A percentile compares a stretch with the other conserved stretches of the same genome.
phyloP scores from a whole-genome alignment of 1,140 invertebrate genomes.

The Ips nitidus region DNA sequence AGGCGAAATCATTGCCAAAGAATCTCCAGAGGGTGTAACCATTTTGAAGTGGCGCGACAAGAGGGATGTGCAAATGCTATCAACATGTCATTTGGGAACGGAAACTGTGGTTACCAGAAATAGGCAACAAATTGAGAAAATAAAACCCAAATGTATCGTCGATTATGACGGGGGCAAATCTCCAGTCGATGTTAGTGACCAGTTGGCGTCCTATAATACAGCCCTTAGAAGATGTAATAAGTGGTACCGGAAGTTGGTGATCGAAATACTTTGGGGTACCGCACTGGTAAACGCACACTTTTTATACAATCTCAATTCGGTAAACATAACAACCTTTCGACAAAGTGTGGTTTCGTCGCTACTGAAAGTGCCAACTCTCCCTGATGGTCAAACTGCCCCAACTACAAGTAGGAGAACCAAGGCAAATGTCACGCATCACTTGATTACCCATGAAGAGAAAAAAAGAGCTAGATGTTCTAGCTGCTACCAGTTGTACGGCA shows the following conservation, averaged over 20 bases:
- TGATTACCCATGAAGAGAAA: conserved; percentile 16
- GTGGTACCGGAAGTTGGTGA: conserved; percentile 31
- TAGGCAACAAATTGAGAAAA: background rate
- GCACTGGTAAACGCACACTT: conserved; percentile 31
- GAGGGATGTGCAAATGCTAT: conserved; percentile 50
- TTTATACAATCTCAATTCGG: too few species aligned
- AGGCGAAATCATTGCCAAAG: conserved; percentile 44
- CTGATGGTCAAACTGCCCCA: background rate
- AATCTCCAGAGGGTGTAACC: conserved; percentile 48
- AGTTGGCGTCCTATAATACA: conserved; percentile 40
- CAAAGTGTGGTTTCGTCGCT: conserved; percentile 13
- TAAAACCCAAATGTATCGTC: conserved; percentile 39
- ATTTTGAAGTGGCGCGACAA: conserved; percentile 53
- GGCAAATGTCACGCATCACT: conserved; percentile 14
- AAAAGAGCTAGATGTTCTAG: conserved; percentile 18
- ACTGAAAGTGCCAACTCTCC: background rate
- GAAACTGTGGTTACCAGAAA: background rate
- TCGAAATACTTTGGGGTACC: conserved; percentile 27
- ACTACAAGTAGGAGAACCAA: background rate
- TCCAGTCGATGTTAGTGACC: conserved; percentile 40
- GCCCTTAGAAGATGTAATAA: conserved; percentile 37
- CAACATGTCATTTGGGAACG: conserved; percentile 51
- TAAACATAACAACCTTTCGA: conserved; percentile 19
- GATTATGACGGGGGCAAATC: conserved; percentile 54
- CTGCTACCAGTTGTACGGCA: conserved; percentile 19